Base-by-base conservation (phyloP, 2,113 vertebrate genomes). In the Semicossyphus pulcher region DNA sequence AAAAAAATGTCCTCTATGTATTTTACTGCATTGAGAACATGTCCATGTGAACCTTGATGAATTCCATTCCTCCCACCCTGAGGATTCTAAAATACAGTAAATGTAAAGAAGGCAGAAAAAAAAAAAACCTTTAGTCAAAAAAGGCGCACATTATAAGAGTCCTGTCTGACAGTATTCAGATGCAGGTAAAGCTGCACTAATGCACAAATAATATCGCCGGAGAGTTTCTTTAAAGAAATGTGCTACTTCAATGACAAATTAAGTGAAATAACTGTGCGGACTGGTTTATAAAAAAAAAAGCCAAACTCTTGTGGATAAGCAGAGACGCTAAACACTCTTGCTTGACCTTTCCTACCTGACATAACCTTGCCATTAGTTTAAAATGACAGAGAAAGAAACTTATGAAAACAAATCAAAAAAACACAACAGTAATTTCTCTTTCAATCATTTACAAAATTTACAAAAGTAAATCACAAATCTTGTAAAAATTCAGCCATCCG, bases 391-490 rank as follows among this genome's bases (percentile, higher is more conserved):
- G 81, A 89, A 67, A 72, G 49, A 72, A 47, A 72, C 5, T 23
- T 3, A 32, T 53, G 34, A 66, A 74, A 62, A 26, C 63, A 37
- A 58, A 63, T 59, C 53, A 61, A 60, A 54, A 63, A 82, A 60
- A 26, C 64, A 86, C 52, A 84, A 87, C 80, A 86, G 65, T 89
- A 80, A 80, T 86, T 88, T 75, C 68, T 90, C 80, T 84, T 71
- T 72, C 59, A 89, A 89, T 81, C 89, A 92, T 93, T 92, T 93
- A 93, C 93, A 93, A 93, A 93, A 87, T 93, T 73, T 94, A 94
- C 92, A 94, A 89, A 88, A 87, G 76, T 84, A 89, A 90, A 86
- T 88, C 78, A 87, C 76, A 88, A 77, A 80, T 87, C 84, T 86
- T 84, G 78, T 92, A 93, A 93, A 93, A 93, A 88, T 64, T 84